Conservation (phyloP, 2,888 invertebrate species). For the Yponomeuta malinellus region DNA sequence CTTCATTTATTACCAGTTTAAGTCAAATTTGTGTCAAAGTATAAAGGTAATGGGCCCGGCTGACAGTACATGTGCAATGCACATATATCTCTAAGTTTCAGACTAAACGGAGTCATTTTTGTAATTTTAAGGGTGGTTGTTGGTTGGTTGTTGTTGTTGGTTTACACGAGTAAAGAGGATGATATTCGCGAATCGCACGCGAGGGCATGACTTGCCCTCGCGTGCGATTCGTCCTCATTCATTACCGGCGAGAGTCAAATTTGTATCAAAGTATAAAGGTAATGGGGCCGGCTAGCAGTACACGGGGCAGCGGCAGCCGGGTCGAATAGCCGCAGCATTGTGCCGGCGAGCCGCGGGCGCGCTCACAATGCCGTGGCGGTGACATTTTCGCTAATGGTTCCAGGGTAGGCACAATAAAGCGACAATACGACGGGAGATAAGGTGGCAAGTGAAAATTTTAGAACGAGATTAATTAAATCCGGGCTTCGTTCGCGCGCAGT, state of each 20-base stretch:
- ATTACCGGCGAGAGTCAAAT: conserved; percentile 62
- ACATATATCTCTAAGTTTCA: too few species aligned
- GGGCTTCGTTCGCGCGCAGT: conserved; percentile 23
- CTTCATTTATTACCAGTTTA: conserved; percentile 60
- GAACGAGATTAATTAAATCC: conserved; percentile 69
- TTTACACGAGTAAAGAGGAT: conserved; percentile 26
- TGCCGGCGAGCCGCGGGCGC: conserved; percentile 59
- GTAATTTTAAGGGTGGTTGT: too few species aligned
- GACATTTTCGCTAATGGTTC: conserved; percentile 76
- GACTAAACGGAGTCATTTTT: too few species aligned
- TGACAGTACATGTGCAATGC: conserved; percentile 31
- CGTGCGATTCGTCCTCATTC: conserved; percentile 40
- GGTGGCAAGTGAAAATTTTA: conserved; percentile 74
- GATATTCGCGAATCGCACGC: conserved; percentile 42
- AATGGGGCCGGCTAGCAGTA: conserved; percentile 49
- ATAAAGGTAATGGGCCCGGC: conserved; percentile 59
- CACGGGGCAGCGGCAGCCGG: conserved; percentile 30
- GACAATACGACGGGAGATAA: conserved; percentile 73
- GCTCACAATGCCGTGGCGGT: conserved; percentile 69
- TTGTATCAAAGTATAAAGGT: conserved; percentile 68
- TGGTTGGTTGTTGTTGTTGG: too few species aligned
- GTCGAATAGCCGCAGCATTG: conserved; percentile 68
- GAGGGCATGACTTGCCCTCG: conserved; percentile 24
- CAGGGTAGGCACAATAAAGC: conserved; percentile 74
- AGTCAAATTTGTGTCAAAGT: conserved; percentile 68